A percentile compares a stretch with the other conserved stretches of the same genome.
These are phyloP conservation scores for Bufo bufo DNA, from an alignment of 2,113 vertebrate species.

Conservation along the genomic window DNA sequence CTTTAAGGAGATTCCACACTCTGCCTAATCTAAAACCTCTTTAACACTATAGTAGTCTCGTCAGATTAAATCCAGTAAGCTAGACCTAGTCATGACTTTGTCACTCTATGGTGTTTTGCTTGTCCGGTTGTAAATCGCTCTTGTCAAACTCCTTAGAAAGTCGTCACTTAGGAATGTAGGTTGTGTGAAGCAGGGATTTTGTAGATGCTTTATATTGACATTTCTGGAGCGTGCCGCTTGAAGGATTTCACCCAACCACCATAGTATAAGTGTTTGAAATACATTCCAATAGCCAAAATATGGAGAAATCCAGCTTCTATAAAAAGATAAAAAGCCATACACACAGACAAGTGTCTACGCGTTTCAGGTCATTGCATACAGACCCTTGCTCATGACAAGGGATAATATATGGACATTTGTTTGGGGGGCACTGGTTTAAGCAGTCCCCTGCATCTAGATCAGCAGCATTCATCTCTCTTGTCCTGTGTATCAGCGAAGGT, in stretches of 20 bases:
- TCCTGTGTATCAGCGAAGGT: not conserved
- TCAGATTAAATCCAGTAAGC: not conserved
- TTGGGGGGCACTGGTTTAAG: too few species aligned
- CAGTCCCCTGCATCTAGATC: too few species aligned
- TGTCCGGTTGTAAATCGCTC: not conserved
- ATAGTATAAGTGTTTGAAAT: too few species aligned
- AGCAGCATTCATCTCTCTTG: not conserved
- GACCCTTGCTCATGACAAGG: too few species aligned
- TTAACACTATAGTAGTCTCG: not conserved
- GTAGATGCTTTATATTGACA: not conserved
- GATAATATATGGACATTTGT: too few species aligned
- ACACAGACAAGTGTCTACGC: too few species aligned
- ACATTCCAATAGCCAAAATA: too few species aligned
- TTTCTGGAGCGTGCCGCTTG: not conserved
- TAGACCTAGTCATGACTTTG: not conserved
- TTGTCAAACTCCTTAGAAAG: not conserved
- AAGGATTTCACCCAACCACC: too few species aligned
- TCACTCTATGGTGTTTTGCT: constrained; percentile 6
- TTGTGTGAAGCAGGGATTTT: not conserved
- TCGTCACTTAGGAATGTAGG: constrained; percentile 16
- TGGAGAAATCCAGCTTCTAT: too few species aligned
- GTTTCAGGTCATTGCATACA: too few species aligned
- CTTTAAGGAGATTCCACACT: too few species aligned
- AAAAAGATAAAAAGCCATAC: too few species aligned
- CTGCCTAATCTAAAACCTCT: not conserved